phyloP scores from a whole-genome alignment of 2,888 invertebrate genomes.

The Gerris lacustris region DNA sequence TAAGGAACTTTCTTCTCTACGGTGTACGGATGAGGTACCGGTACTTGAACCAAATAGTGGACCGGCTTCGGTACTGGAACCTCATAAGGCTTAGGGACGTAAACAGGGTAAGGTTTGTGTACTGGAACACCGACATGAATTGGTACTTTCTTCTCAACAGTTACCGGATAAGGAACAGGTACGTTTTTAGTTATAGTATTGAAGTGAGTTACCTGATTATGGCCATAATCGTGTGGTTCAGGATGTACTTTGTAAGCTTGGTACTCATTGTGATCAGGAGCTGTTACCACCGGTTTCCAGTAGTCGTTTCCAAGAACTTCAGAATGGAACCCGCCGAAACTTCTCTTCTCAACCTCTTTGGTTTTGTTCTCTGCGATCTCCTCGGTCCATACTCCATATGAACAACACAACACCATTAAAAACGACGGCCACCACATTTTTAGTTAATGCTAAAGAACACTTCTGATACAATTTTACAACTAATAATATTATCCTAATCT shows the following conservation, averaged over 20 bases:
- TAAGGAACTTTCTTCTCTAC: conserved; percentile 8
- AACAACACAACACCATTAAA: neutral
- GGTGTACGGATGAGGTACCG: neutral
- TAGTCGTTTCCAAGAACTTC: neutral
- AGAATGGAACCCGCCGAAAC: neutral
- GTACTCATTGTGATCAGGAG: neutral
- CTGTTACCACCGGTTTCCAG: conserved; percentile 40
- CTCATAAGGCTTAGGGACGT: conserved; percentile 61
- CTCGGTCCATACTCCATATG: neutral
- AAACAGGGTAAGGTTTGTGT: conserved; percentile 48
- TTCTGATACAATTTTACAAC: neutral
- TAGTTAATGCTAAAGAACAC: neutral
- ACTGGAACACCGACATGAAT: conserved; percentile 54
- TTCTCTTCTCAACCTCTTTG: neutral
- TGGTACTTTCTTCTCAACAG: conserved; percentile 44
- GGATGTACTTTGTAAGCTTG: conserved; percentile 9
- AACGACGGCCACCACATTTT: neutral
- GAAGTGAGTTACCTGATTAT: conserved; percentile 54
- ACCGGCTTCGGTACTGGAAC: conserved; percentile 37
- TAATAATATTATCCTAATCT: neutral
- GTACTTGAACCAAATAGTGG: neutral
- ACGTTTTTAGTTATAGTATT: conserved; percentile 59
- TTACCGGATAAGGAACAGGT: conserved; percentile 58
- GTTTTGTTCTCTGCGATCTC: neutral
- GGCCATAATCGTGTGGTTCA: conserved; percentile 34